Percentiles rank a stretch among this genome's conserved stretches.
These are phyloP conservation scores for Coptotermes formosanus DNA, from an alignment of 1,140 invertebrate species.

Conservation along the genomic window DNA sequence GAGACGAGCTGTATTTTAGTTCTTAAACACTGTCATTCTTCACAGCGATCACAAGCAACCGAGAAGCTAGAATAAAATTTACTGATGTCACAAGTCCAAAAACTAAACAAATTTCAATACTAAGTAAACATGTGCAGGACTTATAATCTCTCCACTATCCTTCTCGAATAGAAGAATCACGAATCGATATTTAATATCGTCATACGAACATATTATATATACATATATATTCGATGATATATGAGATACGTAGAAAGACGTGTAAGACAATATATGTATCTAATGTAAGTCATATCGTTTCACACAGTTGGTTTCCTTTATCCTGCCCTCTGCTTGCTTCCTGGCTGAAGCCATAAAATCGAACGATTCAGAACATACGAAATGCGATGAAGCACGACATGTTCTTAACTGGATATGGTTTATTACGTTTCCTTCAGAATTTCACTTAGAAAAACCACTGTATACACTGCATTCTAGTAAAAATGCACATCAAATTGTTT, in stretches of 20 bases:
- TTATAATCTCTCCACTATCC: neutral
- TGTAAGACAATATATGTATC: neutral
- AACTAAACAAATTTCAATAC: neutral
- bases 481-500: too few species aligned
- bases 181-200: conserved; percentile 4
- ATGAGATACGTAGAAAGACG: neutral
- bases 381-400: neutral
- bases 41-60: too few species aligned
- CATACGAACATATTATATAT: too few species aligned
- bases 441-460: neutral
- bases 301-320: neutral
- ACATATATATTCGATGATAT: neutral
- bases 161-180: neutral
- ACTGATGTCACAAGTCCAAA: too few species aligned
- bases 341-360: neutral
- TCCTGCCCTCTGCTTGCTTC: neutral
- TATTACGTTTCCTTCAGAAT: neutral
- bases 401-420: neutral
- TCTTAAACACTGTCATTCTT: too few species aligned
- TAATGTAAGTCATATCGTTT: neutral
- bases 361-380: conserved; percentile 1
- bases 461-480: neutral
- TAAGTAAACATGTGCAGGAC: neutral
- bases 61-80: too few species aligned
- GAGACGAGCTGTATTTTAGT: too few species aligned